Conservation (phyloP, 2,888 invertebrate genomes). For the Mongoloraphidia duomilia region DNA sequence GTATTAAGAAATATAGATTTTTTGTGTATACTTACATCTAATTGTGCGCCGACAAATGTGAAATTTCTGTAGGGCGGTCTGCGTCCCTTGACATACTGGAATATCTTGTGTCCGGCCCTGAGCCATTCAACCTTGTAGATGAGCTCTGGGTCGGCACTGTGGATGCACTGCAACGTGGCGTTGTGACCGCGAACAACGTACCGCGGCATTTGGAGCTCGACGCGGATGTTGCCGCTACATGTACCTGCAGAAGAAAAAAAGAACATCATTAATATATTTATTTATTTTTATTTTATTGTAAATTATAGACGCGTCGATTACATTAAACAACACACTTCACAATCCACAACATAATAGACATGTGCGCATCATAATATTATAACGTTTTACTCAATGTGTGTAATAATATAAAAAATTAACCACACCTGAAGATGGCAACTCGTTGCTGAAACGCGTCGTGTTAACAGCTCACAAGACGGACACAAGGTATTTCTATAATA, state of each 20-base stretch:
- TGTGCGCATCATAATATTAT: too few relatives aligned
- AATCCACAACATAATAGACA: too few relatives aligned
- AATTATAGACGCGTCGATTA: too few relatives aligned
- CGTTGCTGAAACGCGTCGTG: too few relatives aligned
- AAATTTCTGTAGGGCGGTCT: conserved; percentile 58
- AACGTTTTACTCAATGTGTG: too few relatives aligned
- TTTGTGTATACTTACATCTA: conserved; percentile 48
- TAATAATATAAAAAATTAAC: too few relatives aligned
- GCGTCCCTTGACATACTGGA: conserved; percentile 64
- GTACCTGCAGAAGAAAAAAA: conserved; percentile 22
- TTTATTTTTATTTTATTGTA: too few relatives aligned
- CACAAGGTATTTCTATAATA: too few relatives aligned
- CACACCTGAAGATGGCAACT: too few relatives aligned
- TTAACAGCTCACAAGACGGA: too few relatives aligned
- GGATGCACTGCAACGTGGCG: conserved; percentile 57
- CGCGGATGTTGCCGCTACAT: conserved; percentile 24
- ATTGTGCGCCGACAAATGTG: conserved; percentile 52
- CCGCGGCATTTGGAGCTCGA: conserved; percentile 32
- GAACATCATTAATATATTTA: not conserved
- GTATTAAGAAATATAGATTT: too few relatives aligned
- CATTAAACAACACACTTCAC: too few relatives aligned
- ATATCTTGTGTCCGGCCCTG: conserved; percentile 56
- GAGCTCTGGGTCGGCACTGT: conserved; percentile 57
- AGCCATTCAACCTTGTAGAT: conserved; percentile 68
- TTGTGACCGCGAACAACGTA: conserved; percentile 60